Evolutionary conservation across 2,113 vertebrate genomes (phyloP).

Genomic region (Protomyctophum bolini): DNA sequence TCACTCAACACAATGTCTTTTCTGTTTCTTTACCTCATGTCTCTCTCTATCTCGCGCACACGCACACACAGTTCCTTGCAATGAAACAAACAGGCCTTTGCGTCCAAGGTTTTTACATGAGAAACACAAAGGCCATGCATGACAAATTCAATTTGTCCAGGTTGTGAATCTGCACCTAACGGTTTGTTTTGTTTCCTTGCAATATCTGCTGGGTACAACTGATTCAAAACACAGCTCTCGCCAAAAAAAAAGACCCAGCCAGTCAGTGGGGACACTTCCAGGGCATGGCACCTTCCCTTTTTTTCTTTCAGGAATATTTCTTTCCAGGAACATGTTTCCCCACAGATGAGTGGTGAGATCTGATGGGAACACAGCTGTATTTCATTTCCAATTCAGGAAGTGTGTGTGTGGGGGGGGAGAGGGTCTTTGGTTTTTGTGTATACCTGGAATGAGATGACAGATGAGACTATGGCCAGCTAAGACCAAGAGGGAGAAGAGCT

Average conservation of each 20-base stretch:
- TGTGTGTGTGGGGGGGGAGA: constrained; percentile 35
- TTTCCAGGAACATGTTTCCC: constrained; percentile 46
- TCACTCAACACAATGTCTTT: constrained; percentile 48
- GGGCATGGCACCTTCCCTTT: not conserved
- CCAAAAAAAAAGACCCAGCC: not conserved
- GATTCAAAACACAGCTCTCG: constrained; percentile 21
- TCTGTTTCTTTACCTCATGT: not conserved
- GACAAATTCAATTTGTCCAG: not conserved
- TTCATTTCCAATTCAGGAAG: constrained; percentile 71
- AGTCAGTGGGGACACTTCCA: constrained; percentile 24
- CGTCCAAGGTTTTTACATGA: not conserved
- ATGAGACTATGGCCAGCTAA: not conserved
- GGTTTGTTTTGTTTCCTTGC: not conserved
- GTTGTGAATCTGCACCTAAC: not conserved
- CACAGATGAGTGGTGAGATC: constrained; percentile 60
- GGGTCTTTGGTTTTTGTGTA: constrained; percentile 20
- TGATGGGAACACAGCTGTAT: constrained; percentile 72
- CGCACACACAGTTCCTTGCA: constrained; percentile 3
- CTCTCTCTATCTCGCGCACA: not conserved
- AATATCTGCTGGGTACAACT: not conserved
- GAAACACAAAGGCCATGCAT: not conserved
- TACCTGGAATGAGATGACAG: constrained; percentile 44
- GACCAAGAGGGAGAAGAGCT: constrained; percentile 14
- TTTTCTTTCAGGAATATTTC: constrained; percentile 39
- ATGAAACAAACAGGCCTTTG: constrained; percentile 2